phyloP scores from a whole-genome alignment of 2,113 vertebrate genomes.

The Aspidoscelis tigris region DNA sequence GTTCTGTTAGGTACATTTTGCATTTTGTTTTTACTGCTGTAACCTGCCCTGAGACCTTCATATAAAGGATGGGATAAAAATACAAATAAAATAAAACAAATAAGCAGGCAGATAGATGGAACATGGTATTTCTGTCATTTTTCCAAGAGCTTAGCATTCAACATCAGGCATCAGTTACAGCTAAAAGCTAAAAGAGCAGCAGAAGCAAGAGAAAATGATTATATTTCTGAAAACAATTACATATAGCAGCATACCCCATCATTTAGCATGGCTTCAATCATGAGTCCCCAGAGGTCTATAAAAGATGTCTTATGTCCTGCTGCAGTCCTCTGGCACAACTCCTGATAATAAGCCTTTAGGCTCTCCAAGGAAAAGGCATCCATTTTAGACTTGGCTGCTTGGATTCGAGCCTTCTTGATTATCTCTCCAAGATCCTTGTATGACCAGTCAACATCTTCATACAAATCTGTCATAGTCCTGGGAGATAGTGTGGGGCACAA shows the following conservation, averaged over 20 bases:
- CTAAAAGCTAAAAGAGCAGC: neutral
- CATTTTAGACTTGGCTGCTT: conserved; percentile 74
- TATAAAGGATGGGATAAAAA: no score
- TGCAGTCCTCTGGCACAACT: conserved; percentile 75
- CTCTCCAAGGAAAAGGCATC: conserved; percentile 74
- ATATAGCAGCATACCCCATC: conserved; percentile 75
- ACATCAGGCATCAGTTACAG: neutral
- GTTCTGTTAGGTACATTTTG: no score
- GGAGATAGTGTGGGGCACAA: neutral
- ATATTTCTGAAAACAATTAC: conserved; percentile 24
- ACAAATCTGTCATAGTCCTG: conserved; percentile 86
- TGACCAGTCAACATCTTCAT: conserved; percentile 85
- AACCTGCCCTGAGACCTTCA: no score
- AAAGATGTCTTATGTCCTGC: conserved; percentile 82
- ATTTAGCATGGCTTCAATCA: conserved; percentile 80
- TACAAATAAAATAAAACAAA: no score
- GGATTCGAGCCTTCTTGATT: conserved; percentile 74
- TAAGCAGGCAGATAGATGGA: no score
- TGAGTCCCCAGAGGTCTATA: conserved; percentile 85
- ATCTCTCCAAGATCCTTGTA: conserved; percentile 74
- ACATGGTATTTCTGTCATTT: neutral
- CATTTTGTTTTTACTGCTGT: no score
- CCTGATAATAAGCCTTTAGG: conserved; percentile 74
- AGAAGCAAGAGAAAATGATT: neutral
- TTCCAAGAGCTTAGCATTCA: neutral